Conservation (phyloP, 2,797 vertebrate genomes). For the Sebastes glaucus region DNA sequence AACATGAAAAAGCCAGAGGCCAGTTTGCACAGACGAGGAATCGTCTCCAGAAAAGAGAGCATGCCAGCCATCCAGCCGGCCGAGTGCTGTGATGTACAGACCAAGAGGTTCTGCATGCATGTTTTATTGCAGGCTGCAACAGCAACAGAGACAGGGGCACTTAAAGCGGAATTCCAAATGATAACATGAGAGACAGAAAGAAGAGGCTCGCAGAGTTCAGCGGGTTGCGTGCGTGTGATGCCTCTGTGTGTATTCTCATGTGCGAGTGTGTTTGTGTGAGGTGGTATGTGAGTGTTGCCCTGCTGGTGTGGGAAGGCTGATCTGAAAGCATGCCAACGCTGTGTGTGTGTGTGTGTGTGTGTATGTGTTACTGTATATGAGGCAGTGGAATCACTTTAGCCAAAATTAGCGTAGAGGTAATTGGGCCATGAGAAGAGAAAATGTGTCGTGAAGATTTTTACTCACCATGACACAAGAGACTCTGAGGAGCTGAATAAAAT, state of each 20-base stretch:
- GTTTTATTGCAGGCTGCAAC: conserved; percentile 67
- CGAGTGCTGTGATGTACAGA: conserved; percentile 35
- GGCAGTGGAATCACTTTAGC: conserved; percentile 40
- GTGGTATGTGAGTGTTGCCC: background rate
- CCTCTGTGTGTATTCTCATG: background rate
- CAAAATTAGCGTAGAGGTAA: conserved; percentile 58
- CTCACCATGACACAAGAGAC: conserved; percentile 53
- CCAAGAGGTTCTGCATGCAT: conserved; percentile 60
- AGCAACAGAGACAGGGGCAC: conserved; percentile 56
- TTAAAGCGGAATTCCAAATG: conserved; percentile 71
- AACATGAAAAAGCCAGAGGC: conserved; percentile 42
- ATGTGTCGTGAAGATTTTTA: conserved; percentile 51
- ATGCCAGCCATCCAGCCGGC: conserved; percentile 16
- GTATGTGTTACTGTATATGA: conserved; percentile 14
- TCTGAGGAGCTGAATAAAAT: conserved; percentile 34
- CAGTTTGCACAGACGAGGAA: conserved; percentile 22
- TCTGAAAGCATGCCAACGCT: conserved; percentile 4
- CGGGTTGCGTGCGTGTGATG: background rate
- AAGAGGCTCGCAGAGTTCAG: conserved; percentile 48
- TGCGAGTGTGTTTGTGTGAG: conserved; percentile 7
- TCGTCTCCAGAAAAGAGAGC: conserved; percentile 22
- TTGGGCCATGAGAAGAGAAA: conserved; percentile 51
- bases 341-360: background rate
- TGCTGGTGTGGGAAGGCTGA: conserved; percentile 5
- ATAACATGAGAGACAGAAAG: conserved; percentile 46